Percentiles rank a stretch among this genome's conserved stretches.
These are phyloP conservation scores for Platygyra sinensis DNA, from an alignment of 64 coral and sea anemone genomes.

Conservation along the genomic window DNA sequence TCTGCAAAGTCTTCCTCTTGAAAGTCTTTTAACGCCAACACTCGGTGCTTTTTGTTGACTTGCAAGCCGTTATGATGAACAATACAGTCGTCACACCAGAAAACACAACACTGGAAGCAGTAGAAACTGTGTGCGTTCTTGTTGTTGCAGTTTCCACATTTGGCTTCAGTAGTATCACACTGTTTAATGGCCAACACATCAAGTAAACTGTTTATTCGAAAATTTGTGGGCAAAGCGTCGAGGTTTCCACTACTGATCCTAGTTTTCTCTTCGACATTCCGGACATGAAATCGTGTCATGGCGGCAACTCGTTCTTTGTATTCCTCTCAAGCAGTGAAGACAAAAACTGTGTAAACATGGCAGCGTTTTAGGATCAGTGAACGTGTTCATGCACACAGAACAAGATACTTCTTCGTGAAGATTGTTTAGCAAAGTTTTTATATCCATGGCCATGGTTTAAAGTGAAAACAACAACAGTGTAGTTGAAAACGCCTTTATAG, in stretches of 20 bases:
- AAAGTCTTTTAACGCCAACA: conserved; percentile 39
- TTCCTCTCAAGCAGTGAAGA: neutral
- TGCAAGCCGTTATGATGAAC: neutral
- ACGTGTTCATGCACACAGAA: neutral
- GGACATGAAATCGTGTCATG: neutral
- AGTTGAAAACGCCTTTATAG: too few relatives aligned
- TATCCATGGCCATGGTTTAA: neutral
- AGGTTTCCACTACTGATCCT: neutral
- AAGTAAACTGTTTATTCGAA: neutral
- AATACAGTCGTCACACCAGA: neutral
- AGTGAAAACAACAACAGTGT: too few relatives aligned
- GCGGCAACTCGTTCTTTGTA: neutral
- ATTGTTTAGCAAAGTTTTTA: neutral
- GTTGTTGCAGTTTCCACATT: neutral
- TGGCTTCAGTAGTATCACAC: too few relatives aligned
- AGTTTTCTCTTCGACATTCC: neutral
- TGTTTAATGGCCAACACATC: too few relatives aligned
- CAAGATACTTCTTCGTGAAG: conserved; percentile 20
- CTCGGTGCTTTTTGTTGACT: neutral
- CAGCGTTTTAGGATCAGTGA: conserved; percentile 10
- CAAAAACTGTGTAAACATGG: conserved; percentile 31
- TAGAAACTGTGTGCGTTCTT: neutral
- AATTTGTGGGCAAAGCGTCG: conserved; percentile 15
- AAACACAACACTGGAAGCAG: too few relatives aligned
- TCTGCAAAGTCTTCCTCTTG: conserved; percentile 17